Evolutionary conservation across 2,113 vertebrate species (phyloP).

Genomic region (Ramphastos sulfuratus): DNA sequence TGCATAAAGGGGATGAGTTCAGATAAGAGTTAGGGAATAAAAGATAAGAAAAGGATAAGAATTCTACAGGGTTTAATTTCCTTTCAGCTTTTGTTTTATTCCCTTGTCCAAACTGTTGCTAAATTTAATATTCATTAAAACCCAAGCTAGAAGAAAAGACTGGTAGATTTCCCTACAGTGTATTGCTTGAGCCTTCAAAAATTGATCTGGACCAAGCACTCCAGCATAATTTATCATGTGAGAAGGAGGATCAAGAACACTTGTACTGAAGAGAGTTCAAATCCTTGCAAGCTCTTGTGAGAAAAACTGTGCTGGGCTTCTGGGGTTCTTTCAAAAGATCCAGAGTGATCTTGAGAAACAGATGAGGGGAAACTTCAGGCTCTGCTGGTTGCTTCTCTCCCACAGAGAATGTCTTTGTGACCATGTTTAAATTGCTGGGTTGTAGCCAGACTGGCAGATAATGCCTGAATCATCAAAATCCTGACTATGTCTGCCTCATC

Average conservation of each 20-base stretch:
- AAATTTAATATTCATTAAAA: conserved; percentile 70
- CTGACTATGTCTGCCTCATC: background rate
- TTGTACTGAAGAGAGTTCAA: background rate
- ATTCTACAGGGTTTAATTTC: conserved; percentile 76
- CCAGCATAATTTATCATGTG: background rate
- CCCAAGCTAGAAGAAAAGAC: background rate
- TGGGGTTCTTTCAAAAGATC: background rate
- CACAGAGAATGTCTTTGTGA: background rate
- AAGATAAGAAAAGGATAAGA: conserved; percentile 67
- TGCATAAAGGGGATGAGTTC: conserved; percentile 14
- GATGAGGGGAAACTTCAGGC: background rate
- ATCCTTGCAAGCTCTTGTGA: background rate
- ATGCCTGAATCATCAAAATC: background rate
- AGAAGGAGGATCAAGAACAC: background rate
- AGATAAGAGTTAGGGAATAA: conserved; percentile 60
- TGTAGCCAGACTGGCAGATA: background rate
- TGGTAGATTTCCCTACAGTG: background rate
- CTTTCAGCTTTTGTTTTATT: conserved; percentile 40
- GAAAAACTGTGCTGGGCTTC: background rate
- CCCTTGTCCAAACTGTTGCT: conserved; percentile 44
- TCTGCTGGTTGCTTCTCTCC: background rate
- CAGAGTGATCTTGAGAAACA: background rate
- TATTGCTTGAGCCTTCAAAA: conserved; percentile 41
- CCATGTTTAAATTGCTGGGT: background rate
- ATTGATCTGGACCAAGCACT: background rate